These are phyloP conservation scores for Benitochromis conjunctus DNA, from an alignment of 2,113 vertebrate species.

Conservation along the genomic window DNA sequence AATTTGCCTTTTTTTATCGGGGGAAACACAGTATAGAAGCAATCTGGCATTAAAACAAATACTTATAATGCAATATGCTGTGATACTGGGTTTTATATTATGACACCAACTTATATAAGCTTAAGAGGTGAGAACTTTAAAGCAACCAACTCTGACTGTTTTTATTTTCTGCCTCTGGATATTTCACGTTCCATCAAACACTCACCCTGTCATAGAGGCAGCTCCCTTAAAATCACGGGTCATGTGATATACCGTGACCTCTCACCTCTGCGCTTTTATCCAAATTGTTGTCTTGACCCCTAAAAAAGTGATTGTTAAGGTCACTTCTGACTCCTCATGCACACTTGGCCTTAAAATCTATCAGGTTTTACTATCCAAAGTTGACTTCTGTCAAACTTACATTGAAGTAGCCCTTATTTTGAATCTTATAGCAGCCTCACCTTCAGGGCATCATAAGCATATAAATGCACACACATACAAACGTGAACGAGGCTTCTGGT, in stretches of 20 bases:
- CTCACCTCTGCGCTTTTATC: constrained; percentile 35
- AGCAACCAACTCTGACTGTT: not conserved
- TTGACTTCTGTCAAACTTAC: not conserved
- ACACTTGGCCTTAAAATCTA: constrained; percentile 39
- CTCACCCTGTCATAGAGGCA: not conserved
- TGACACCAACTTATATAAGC: not conserved
- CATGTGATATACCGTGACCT: constrained; percentile 48
- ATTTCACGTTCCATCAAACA: constrained; percentile 11
- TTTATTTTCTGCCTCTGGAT: not conserved
- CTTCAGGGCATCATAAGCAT: not conserved
- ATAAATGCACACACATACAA: not conserved
- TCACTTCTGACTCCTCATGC: constrained; percentile 3
- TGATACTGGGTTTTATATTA: not conserved
- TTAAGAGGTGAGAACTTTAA: not conserved
- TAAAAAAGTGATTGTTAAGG: not conserved
- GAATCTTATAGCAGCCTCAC: constrained; percentile 1
- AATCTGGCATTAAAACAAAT: not conserved
- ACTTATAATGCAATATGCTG: not conserved
- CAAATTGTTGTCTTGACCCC: not conserved
- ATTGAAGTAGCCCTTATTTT: constrained; percentile 3
- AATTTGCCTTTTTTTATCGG: not conserved
- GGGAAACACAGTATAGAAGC: not conserved
- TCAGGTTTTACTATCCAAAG: constrained; percentile 17
- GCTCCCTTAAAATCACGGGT: not conserved
- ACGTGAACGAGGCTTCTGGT: not conserved